Evolutionary conservation across 2,113 vertebrate species (phyloP).

Genomic region (Mus spicilegus): DNA sequence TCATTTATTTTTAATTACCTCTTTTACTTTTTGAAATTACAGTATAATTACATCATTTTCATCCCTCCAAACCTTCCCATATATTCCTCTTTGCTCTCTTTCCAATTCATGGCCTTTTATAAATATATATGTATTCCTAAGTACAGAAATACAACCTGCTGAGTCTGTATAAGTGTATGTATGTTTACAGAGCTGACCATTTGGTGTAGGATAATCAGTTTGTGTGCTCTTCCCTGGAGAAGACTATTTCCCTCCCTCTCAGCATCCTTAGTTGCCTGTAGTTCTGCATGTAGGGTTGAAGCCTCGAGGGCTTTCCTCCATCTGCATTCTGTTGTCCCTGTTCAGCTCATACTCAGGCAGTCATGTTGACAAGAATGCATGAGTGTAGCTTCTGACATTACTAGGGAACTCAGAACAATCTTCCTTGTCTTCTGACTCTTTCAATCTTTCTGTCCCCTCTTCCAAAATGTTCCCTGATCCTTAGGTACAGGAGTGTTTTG

Average conservation of each 20-base stretch:
- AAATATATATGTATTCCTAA: background rate
- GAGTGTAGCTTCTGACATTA: background rate
- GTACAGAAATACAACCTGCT: background rate
- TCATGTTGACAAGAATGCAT: background rate
- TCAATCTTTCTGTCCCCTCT: background rate
- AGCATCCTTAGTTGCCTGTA: background rate
- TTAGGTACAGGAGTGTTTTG: background rate
- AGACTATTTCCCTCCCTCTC: background rate
- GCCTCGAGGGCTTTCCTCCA: background rate
- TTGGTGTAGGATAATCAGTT: background rate
- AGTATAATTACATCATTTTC: background rate
- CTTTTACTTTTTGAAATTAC: background rate
- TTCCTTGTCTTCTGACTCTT: background rate
- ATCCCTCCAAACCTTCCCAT: background rate
- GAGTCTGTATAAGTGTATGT: background rate
- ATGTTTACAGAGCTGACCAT: background rate
- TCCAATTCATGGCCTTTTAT: background rate
- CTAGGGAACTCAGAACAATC: background rate
- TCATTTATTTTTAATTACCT: background rate
- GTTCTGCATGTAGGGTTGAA: background rate
- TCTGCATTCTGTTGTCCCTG: background rate
- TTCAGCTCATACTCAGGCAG: background rate
- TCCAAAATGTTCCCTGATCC: background rate
- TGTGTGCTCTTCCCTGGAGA: background rate
- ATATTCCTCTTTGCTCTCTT: background rate